phyloP scores from a whole-genome alignment of 2,113 vertebrate species.

The Passer domesticus region DNA sequence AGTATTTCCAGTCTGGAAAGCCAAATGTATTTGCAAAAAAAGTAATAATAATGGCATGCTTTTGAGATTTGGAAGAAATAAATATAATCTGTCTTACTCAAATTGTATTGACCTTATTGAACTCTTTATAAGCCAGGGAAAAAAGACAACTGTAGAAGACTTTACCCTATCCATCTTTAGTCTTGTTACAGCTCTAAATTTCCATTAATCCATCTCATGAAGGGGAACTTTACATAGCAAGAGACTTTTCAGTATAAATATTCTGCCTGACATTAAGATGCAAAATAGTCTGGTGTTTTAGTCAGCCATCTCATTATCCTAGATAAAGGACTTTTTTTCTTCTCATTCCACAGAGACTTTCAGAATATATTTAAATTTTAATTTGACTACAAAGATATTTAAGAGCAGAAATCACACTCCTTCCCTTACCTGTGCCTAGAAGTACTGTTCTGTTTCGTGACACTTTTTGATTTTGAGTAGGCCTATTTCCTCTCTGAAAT shows the following conservation, averaged over 20 bases:
- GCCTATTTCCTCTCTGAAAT: neutral
- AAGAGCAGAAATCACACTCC: neutral
- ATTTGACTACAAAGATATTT: neutral
- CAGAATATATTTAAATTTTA: constrained; percentile 1
- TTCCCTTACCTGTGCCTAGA: neutral
- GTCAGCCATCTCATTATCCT: neutral
- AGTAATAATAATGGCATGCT: neutral
- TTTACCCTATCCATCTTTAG: neutral
- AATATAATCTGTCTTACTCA: neutral
- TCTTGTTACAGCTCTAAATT: neutral
- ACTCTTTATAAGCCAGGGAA: neutral
- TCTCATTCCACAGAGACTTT: neutral
- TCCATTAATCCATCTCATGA: neutral
- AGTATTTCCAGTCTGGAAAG: neutral
- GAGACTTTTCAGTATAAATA: neutral
- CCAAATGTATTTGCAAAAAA: neutral
- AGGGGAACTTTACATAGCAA: neutral
- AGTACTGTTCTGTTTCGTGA: neutral
- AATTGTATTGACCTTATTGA: neutral
- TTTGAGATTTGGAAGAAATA: neutral
- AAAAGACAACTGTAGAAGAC: neutral
- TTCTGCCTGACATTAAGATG: neutral
- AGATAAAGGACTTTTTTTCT: neutral
- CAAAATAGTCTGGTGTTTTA: neutral
- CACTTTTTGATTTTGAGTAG: neutral